These are phyloP conservation scores for Lepisosteus osseus DNA, from an alignment of 2,113 vertebrate genomes.

Conservation along the genomic window DNA sequence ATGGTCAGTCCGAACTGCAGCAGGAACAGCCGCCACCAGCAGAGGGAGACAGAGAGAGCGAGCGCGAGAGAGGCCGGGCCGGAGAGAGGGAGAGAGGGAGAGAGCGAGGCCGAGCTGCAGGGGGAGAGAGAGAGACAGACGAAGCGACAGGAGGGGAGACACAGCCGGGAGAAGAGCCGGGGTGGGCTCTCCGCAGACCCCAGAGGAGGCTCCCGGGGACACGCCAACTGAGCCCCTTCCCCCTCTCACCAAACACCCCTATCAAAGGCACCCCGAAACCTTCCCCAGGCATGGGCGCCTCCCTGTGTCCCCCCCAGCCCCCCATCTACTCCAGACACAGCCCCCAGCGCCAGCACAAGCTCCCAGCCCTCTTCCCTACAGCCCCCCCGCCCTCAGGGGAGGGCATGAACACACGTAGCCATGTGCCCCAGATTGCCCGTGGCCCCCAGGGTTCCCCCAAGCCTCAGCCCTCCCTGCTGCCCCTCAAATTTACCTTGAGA, in stretches of 20 bases:
- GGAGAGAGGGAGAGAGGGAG: background rate
- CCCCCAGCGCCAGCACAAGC: background rate
- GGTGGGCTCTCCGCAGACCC: conserved; percentile 46
- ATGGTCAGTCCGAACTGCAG: conserved; percentile 15
- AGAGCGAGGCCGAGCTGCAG: background rate
- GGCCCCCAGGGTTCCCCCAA: conserved; percentile 6
- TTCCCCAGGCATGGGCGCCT: background rate
- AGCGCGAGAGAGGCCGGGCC: too few relatives aligned
- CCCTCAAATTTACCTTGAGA: too few relatives aligned
- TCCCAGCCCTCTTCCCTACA: too few relatives aligned
- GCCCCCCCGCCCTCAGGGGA: too few relatives aligned
- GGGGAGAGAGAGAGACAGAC: background rate
- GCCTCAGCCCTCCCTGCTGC: background rate
- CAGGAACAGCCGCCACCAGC: background rate
- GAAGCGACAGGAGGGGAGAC: conserved; percentile 7
- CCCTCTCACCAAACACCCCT: background rate
- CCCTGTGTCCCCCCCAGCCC: background rate
- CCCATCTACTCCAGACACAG: background rate
- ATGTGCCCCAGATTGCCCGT: too few relatives aligned
- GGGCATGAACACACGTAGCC: too few relatives aligned
- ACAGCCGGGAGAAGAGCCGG: conserved; percentile 38
- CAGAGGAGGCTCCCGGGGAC: conserved; percentile 32
- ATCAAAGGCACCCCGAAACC: too few relatives aligned
- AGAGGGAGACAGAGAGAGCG: background rate
- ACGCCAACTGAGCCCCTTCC: conserved; percentile 14